Base-by-base conservation (phyloP, 2,797 vertebrate genomes). In the Leptatherina wallacei region DNA sequence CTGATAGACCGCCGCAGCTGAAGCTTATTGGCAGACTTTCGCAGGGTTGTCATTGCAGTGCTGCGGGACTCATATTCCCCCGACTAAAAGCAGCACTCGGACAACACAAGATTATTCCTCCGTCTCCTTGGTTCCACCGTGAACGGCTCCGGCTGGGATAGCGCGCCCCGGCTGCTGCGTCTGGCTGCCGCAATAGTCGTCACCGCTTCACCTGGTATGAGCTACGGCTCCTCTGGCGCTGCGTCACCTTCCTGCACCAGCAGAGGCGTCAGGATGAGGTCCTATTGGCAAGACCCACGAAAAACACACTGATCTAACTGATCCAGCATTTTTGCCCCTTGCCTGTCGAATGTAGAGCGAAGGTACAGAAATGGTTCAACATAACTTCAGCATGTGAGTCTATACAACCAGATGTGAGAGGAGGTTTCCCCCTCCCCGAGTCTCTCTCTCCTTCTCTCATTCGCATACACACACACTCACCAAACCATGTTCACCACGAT, bases 1-100 rank as follows among this genome's bases (percentile, higher is more conserved):
- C 92, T 94, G 89, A 93, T 93, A 55, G 92, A 97, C 71, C 97
- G 93, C 88, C 93, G 92, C 89, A 94, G 92, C 89, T 93, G 94
- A 5, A 94, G 91, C 88, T 89, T 73, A 14, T 18, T 93, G 83
- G 90, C 85, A 61, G 90, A 91, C 88, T 91, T 92, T 65, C 91
- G 78, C 89, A 65, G 90, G 68, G 65, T 86, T 55, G 90, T 95
- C 94, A 95, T 95, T 86, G 87, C 84, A 83, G 80, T n/a, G 67
- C 55, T 36, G 54, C 55, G 79, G 66, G 73, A 78, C 73, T 9
- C 86, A 88, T 83, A 74, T 76, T 80, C 79, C 74, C 73, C 71
- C 13, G 33, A 57, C 35, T 47, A 1, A 61, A 81, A 76, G 2
- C 77, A 30, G 71, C 66, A 47, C 54, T 35, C 42, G 56, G 55